phyloP scores from a whole-genome alignment of 2,797 vertebrate species.

The Premnoplex brunnescens region DNA sequence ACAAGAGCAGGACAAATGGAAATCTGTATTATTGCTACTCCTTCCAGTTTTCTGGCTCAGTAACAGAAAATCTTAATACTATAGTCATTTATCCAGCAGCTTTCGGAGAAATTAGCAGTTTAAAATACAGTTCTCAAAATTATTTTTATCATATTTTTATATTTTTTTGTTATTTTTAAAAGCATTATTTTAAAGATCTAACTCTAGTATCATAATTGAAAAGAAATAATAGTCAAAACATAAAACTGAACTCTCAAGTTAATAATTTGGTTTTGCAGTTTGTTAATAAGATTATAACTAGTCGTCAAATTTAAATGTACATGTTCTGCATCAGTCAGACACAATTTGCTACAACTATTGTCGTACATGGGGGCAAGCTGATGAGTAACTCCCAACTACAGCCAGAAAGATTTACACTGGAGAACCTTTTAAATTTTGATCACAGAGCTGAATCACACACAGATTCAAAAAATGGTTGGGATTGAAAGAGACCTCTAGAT shows the following conservation, averaged over 20 bases:
- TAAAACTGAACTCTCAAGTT: background rate
- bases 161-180: background rate
- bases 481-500: background rate
- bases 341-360: background rate
- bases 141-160: background rate
- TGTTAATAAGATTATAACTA: background rate
- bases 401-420: background rate
- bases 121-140: background rate
- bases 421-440: background rate
- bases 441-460: background rate
- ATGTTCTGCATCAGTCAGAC: background rate
- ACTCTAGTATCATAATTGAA: background rate
- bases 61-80: background rate
- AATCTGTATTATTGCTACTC: background rate
- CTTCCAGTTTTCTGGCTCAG: background rate
- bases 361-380: background rate
- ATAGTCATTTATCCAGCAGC: background rate
- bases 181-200: background rate
- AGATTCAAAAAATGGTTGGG: background rate
- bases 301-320: background rate
- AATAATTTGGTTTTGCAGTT: background rate
- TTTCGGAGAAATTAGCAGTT: background rate
- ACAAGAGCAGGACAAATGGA: background rate
- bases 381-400: background rate
- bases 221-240: background rate